Conservation (phyloP, 23 tunicate genomes). For the Ciona savignyi region DNA sequence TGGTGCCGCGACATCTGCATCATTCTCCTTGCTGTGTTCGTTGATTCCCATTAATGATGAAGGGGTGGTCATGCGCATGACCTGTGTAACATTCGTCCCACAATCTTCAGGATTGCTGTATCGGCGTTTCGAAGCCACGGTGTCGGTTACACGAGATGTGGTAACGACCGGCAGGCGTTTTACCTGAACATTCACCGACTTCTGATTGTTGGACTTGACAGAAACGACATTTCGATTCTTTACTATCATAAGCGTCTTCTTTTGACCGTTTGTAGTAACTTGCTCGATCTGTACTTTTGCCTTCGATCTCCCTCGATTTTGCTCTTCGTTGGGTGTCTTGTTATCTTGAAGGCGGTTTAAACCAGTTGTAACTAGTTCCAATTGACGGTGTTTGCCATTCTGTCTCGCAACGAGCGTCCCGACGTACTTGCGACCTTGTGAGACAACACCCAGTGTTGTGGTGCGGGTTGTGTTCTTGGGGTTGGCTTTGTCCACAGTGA, state of each 20-base stretch:
- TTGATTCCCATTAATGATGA: neutral
- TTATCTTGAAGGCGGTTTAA: constrained; percentile 8
- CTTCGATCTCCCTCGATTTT: constrained; percentile 10
- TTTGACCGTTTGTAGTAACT: constrained; percentile 6
- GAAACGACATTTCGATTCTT: constrained; percentile 5
- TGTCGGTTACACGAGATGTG: neutral
- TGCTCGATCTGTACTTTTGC: constrained; percentile 16
- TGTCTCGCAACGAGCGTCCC: constrained; percentile 54
- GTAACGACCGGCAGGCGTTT: constrained; percentile 22
- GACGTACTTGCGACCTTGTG: constrained; percentile 34
- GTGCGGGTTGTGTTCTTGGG: constrained; percentile 1
- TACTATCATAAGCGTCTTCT: constrained; percentile 30
- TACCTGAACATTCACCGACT: constrained; percentile 33
- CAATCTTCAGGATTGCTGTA: constrained; percentile 8
- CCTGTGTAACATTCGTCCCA: constrained; percentile 14
- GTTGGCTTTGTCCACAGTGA: constrained; percentile 47
- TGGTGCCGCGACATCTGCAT: constrained; percentile 8
- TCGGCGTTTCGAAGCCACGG: neutral
- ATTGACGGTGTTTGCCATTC: constrained; percentile 32
- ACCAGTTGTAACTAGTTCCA: constrained; percentile 43
- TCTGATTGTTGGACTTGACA: constrained; percentile 1
- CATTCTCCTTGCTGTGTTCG: neutral
- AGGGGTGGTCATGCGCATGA: constrained; percentile 29
- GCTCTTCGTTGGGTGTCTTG: neutral
- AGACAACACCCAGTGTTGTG: constrained; percentile 22